Base-by-base conservation (phyloP, 2,888 invertebrate genomes). In the Lissocephala sabroskyi region DNA sequence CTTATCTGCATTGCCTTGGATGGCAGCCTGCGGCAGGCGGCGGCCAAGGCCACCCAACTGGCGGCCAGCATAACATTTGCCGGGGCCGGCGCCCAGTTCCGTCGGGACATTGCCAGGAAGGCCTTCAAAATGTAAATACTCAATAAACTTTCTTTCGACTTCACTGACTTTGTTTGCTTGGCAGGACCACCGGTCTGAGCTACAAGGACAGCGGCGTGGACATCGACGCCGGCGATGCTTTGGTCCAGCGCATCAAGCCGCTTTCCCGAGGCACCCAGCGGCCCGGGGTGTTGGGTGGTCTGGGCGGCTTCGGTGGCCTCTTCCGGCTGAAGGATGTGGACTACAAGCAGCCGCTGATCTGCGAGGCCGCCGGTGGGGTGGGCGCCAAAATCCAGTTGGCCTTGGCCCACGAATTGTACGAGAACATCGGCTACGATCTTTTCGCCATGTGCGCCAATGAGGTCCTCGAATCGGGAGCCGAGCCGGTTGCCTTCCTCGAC, bases 361-460 rank as follows among this genome's bases (percentile, higher is more conserved):
- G 98, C 11, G 95, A 97, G 56, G 96, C 96, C 1, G 96, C 97
- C 0, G 97, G 97, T 79, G 98, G 98, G 0, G 97, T 99, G 33
- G 98, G 98, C 1, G 96, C 98, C 3, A 99, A 99, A 85, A 87
- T 99, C 1, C 95, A 96, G 87, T 89, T 98, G 64, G 96, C 97
- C 0, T 90, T 96, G 79, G 88, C 88, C 51, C 89, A 90, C 79
- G 87, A 89, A 11, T 88, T 91, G 46, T 96, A 95, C 84, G 89
- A 91, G 70, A 91, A 92, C 0, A 89, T 98, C 45, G 98, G 98
- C 0, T 92, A 95, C 66, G 99, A 99, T 85, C 87, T 99, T 26
- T 97, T 99, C 1, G 98, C 98, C 3, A 97, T 98, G 96, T 97
- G 97, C 80, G 97, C 95, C 37, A 99, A 99, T 86, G 97, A 98